Conservation (phyloP, 2,113 vertebrate species). For the Rynchops niger region DNA sequence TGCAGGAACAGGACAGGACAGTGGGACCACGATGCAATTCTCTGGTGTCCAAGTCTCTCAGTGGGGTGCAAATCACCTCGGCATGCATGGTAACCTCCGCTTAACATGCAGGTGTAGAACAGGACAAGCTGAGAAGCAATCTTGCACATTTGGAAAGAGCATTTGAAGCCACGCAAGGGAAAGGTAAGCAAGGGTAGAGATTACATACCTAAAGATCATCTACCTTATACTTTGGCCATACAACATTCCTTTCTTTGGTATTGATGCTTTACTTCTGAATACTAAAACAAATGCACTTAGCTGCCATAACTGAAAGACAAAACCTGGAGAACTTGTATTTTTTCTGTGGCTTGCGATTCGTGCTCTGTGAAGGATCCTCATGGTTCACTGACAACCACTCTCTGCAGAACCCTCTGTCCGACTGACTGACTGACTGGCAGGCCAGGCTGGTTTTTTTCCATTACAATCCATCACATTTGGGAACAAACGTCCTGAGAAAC, state of each 20-base stretch:
- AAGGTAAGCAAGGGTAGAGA: background rate
- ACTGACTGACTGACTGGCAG: background rate
- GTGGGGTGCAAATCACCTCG: background rate
- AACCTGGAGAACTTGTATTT: background rate
- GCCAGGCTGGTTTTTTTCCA: background rate
- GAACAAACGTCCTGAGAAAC: background rate
- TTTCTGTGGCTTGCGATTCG: background rate
- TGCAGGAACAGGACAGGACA: background rate
- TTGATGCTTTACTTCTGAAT: background rate
- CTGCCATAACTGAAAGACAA: background rate
- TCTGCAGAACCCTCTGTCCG: background rate
- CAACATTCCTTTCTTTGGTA: background rate
- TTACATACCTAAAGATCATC: background rate
- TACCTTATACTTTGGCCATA: background rate
- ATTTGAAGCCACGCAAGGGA: background rate
- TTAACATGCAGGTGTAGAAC: background rate
- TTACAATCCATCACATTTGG: background rate
- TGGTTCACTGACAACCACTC: too few relatives aligned
- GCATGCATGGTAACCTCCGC: background rate
- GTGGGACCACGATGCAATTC: accelerated
- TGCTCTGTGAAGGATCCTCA: background rate
- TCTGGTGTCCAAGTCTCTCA: background rate
- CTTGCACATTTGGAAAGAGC: background rate
- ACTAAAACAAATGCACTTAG: background rate
- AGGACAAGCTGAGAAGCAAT: background rate